Evolutionary conservation across 2,113 vertebrate species (phyloP).

Genomic region (Dasypus novemcinctus): DNA sequence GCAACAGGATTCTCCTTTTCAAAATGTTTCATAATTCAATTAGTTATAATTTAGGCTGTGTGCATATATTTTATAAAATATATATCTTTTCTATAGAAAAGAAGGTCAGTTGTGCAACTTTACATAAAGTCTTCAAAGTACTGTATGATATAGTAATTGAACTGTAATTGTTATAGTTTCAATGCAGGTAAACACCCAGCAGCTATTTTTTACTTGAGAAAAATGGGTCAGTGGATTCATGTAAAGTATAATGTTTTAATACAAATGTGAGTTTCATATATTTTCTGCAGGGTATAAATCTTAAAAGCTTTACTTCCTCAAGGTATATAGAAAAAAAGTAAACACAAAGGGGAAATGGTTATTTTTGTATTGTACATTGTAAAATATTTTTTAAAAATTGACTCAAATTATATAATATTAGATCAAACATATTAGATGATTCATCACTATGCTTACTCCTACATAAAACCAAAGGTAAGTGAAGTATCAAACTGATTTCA

Average conservation of each 20-base stretch:
- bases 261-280: slow-evolving; percentile 64
- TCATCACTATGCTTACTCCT: slow-evolving; percentile 26
- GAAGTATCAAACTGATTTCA: slow-evolving; percentile 30
- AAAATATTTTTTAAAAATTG: slow-evolving; percentile 38
- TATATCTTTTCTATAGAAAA: slow-evolving; percentile 64
- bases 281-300: slow-evolving; percentile 67
- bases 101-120: slow-evolving; percentile 69
- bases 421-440: neutral
- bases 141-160: slow-evolving; percentile 28
- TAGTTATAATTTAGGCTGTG: neutral
- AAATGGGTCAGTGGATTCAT: slow-evolving; percentile 77
- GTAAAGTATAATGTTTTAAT: slow-evolving; percentile 66
- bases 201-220: slow-evolving; percentile 48
- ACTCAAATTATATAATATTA: slow-evolving; percentile 55
- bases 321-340: slow-evolving; percentile 67
- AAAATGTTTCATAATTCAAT: slow-evolving; percentile 47
- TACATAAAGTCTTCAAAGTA: neutral
- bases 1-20: slow-evolving; percentile 58
- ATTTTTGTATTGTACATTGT: slow-evolving; percentile 38
- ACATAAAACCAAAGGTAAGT: slow-evolving; percentile 76
- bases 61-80: too few relatives aligned
- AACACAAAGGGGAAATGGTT: slow-evolving; percentile 63
- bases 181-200: slow-evolving; percentile 55
- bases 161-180: slow-evolving; percentile 43
- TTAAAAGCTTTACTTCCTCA: slow-evolving; percentile 83